Conservation (phyloP, 2,888 invertebrate species). For the Drosophila colorata region DNA sequence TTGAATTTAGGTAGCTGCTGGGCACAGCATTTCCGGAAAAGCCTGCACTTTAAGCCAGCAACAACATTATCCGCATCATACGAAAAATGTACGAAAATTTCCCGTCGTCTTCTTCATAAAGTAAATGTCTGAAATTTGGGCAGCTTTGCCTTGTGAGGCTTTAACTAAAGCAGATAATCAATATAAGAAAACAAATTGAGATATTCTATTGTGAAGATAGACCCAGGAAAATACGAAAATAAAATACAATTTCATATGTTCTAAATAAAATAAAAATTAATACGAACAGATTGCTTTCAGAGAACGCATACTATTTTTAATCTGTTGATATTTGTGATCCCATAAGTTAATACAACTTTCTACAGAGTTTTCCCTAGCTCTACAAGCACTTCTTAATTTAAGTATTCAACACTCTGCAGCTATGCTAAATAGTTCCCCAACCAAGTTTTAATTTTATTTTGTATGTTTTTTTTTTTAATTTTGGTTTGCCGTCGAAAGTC, state of each 20-base stretch:
- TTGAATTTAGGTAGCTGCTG: constrained; percentile 48
- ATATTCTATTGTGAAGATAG: too few relatives aligned
- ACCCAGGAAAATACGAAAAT: too few relatives aligned
- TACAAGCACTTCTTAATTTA: constrained; percentile 10
- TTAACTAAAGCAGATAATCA: not conserved
- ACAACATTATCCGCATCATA: too few relatives aligned
- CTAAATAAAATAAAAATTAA: too few relatives aligned
- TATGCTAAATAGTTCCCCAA: constrained; percentile 27
- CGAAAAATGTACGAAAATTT: not conserved
- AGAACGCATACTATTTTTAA: too few relatives aligned
- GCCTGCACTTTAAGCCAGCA: constrained; percentile 16
- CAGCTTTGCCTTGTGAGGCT: not conserved
- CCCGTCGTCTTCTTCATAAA: not conserved
- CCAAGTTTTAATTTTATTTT: not conserved
- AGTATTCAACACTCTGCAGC: constrained; percentile 10
- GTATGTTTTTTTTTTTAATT: constrained; percentile 53
- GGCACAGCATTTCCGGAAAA: constrained; percentile 13
- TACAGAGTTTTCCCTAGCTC: not conserved
- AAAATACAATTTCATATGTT: too few relatives aligned
- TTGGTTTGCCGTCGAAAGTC: constrained; percentile 61
- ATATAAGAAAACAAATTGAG: not conserved
- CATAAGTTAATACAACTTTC: too few relatives aligned
- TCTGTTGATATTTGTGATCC: too few relatives aligned
- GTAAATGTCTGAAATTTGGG: too few relatives aligned
- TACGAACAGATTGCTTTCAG: too few relatives aligned